Evolutionary conservation across 2,888 invertebrate species (phyloP).

Genomic region (Cryptophagus acutangulus): DNA sequence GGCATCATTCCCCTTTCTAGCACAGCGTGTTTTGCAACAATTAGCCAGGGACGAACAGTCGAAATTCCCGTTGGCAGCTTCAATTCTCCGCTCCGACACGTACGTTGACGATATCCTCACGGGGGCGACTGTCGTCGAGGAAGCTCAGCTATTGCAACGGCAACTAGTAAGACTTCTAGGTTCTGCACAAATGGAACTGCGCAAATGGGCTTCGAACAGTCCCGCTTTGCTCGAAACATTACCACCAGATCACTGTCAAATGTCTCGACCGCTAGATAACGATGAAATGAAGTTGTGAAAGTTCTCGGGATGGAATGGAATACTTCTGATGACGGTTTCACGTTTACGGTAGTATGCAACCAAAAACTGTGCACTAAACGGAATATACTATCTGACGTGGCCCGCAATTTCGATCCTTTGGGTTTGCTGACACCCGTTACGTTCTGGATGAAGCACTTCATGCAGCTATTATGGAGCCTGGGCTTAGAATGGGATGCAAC

Average conservation of each 20-base stretch:
- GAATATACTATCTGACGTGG: constrained; percentile 3
- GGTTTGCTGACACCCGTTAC: constrained; percentile 1
- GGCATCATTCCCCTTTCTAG: background rate
- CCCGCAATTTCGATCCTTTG: constrained; percentile 8
- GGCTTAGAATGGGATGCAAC: too few relatives aligned
- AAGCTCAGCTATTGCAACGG: background rate
- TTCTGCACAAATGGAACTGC: background rate
- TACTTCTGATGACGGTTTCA: background rate
- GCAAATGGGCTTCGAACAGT: background rate
- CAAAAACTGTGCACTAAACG: constrained; percentile 4
- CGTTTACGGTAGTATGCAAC: background rate
- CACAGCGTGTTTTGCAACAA: background rate
- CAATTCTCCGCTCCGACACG: background rate
- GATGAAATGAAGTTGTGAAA: background rate
- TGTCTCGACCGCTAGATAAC: too few relatives aligned
- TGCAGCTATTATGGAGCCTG: too few relatives aligned
- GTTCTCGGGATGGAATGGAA: background rate
- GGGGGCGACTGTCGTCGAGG: background rate
- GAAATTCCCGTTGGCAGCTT: too few relatives aligned
- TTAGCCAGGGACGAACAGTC: too few relatives aligned
- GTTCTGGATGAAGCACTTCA: constrained; percentile 3
- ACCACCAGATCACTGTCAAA: background rate
- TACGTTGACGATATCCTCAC: background rate
- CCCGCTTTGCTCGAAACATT: background rate
- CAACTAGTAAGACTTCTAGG: background rate